phyloP scores from a whole-genome alignment of 2,113 vertebrate genomes.

The Lipophrys pholis region DNA sequence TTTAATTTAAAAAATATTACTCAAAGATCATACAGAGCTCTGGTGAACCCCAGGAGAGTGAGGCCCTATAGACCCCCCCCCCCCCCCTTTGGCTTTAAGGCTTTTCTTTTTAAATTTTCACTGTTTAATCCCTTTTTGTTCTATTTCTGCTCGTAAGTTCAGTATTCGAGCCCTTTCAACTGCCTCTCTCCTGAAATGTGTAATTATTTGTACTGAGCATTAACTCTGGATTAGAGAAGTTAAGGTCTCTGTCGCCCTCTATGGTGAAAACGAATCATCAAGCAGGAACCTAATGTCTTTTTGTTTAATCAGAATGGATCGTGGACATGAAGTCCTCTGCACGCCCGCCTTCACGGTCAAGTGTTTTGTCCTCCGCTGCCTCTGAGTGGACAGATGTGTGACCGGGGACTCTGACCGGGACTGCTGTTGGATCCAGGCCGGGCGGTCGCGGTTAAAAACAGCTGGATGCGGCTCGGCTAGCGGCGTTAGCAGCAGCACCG shows the following conservation, averaged over 20 bases:
- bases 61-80: too few relatives aligned
- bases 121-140: too few relatives aligned
- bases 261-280: background rate
- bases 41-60: too few relatives aligned
- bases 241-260: constrained; percentile 38
- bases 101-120: too few relatives aligned
- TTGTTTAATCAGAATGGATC: background rate
- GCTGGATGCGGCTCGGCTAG: constrained; percentile 50
- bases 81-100: too few relatives aligned
- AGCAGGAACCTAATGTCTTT: constrained; percentile 26
- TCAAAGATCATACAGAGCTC: too few relatives aligned
- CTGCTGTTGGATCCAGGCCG: background rate
- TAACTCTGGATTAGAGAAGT: too few relatives aligned
- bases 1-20: too few relatives aligned
- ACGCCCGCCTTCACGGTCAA: background rate
- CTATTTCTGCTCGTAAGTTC: too few relatives aligned
- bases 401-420: background rate
- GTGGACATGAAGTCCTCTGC: background rate
- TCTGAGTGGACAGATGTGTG: background rate
- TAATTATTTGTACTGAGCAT: too few relatives aligned
- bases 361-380: background rate
- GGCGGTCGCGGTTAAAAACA: constrained; percentile 13
- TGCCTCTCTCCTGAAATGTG: too few relatives aligned
- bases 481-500: constrained; percentile 42
- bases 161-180: too few relatives aligned